Percentiles rank a stretch among this genome's conserved stretches.
phyloP scores from a whole-genome alignment of 2,797 vertebrate species.

The Menidia menidia region DNA sequence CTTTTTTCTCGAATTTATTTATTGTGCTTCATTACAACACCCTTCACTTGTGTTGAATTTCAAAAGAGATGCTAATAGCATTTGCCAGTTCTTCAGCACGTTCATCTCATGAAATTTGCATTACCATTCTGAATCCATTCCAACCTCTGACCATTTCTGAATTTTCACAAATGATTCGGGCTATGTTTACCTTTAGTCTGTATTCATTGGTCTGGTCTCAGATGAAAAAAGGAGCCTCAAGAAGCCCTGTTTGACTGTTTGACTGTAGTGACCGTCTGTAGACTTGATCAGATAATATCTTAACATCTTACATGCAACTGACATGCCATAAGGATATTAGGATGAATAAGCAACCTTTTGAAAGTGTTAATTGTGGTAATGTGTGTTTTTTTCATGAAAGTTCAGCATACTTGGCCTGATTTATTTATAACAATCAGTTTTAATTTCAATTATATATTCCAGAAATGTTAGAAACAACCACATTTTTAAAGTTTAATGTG shows the following conservation, averaged over 20 bases:
- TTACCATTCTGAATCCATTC: constrained; percentile 32
- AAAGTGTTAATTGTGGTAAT: background rate
- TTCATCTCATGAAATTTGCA: constrained; percentile 44
- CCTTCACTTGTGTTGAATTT: constrained; percentile 30
- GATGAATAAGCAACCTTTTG: constrained; percentile 10
- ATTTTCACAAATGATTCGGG: background rate
- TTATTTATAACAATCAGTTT: background rate
- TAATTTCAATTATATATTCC: background rate
- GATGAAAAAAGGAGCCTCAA: constrained; percentile 34
- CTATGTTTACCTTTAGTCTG: constrained; percentile 42
- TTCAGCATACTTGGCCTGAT: no score
- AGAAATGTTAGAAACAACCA: no score
- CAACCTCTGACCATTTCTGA: constrained; percentile 4
- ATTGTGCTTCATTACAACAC: constrained; percentile 10
- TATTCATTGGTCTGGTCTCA: constrained; percentile 53
- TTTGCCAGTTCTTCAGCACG: constrained; percentile 48
- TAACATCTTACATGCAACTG: constrained; percentile 26
- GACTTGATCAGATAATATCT: constrained; percentile 40
- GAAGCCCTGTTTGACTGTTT: constrained; percentile 35
- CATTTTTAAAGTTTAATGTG: no score
- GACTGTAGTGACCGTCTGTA: constrained; percentile 34
- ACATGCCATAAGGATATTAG: constrained; percentile 8
- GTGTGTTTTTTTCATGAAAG: no score
- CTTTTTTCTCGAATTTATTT: constrained; percentile 29
- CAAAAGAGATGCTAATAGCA: constrained; percentile 40